A percentile compares a stretch with the other conserved stretches of the same genome.
phyloP scores from a whole-genome alignment of 2,888 invertebrate species.

The Dusona sp. region DNA sequence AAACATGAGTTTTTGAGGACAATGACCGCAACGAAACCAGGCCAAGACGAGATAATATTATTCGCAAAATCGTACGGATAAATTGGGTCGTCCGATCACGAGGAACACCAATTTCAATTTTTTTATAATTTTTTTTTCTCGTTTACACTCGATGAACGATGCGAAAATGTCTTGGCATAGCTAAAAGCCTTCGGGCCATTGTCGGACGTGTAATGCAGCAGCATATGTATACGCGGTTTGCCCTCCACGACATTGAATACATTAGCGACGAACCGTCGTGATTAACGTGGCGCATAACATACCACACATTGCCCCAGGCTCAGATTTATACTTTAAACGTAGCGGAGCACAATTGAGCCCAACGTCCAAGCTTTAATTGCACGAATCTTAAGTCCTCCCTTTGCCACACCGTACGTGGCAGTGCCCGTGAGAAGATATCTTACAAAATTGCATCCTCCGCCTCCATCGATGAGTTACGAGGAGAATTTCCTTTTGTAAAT shows the following conservation, averaged over 20 bases:
- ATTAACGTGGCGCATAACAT: slow-evolving; percentile 66
- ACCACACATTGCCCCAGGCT: slow-evolving; percentile 68
- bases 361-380: slow-evolving; percentile 75
- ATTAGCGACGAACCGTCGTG: slow-evolving; percentile 76
- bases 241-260: slow-evolving; percentile 68
- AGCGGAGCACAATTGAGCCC: slow-evolving; percentile 39
- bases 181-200: slow-evolving; percentile 64
- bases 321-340: slow-evolving; percentile 71
- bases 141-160: slow-evolving; percentile 31
- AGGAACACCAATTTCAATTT: slow-evolving; percentile 23
- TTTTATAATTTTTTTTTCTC: slow-evolving; percentile 1
- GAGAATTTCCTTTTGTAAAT: slow-evolving; percentile 20
- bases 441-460: slow-evolving; percentile 71
- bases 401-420: slow-evolving; percentile 74
- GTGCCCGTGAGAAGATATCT: slow-evolving; percentile 72
- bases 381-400: slow-evolving; percentile 45
- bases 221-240: slow-evolving; percentile 26
- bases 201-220: slow-evolving; percentile 53
- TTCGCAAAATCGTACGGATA: slow-evolving; percentile 55
- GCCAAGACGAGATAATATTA: slow-evolving; percentile 7
- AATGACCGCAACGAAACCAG: slow-evolving; percentile 46
- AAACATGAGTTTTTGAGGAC: slow-evolving; percentile 35
- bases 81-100: slow-evolving; percentile 64
- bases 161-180: slow-evolving; percentile 58
- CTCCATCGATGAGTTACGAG: slow-evolving; percentile 48